Evolutionary conservation across 2,888 invertebrate genomes (phyloP).

Genomic region (Brachyptera risi): DNA sequence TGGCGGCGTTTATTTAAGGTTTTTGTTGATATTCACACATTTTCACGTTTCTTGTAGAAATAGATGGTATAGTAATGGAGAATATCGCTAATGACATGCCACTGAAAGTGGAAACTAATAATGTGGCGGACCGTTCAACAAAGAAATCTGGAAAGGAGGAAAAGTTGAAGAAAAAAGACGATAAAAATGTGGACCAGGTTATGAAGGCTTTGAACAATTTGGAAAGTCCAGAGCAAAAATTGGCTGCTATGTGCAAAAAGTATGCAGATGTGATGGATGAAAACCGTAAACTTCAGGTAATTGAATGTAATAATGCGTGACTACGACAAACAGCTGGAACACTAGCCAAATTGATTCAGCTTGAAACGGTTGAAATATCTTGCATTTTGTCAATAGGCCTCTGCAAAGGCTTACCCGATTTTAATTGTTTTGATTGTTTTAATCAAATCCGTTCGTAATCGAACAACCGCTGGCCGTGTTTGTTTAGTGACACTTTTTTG

Average conservation of each 20-base stretch:
- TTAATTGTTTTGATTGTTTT: no score
- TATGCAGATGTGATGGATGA: slow-evolving; percentile 74
- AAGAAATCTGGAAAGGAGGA: slow-evolving; percentile 40
- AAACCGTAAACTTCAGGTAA: slow-evolving; percentile 45
- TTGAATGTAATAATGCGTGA: no score
- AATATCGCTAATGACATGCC: slow-evolving; percentile 36
- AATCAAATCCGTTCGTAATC: no score
- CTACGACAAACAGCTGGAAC: no score
- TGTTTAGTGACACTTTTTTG: no score
- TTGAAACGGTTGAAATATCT: no score
- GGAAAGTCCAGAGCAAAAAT: slow-evolving; percentile 62
- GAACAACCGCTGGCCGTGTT: no score
- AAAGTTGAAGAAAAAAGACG: slow-evolving; percentile 51
- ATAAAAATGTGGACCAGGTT: slow-evolving; percentile 61
- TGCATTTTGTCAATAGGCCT: no score
- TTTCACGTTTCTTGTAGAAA: slow-evolving; percentile 14
- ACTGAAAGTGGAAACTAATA: slow-evolving; percentile 27
- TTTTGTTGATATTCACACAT: slow-evolving; percentile 5
- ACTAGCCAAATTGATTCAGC: no score
- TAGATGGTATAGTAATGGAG: slow-evolving; percentile 33
- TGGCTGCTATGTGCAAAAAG: slow-evolving; percentile 66
- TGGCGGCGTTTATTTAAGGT: slow-evolving; percentile 27
- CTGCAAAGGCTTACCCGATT: no score
- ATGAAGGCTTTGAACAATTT: slow-evolving; percentile 56
- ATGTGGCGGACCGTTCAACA: slow-evolving; percentile 26